These are phyloP conservation scores for Zootoca vivipara DNA, from an alignment of 2,113 vertebrate species.

Conservation along the genomic window DNA sequence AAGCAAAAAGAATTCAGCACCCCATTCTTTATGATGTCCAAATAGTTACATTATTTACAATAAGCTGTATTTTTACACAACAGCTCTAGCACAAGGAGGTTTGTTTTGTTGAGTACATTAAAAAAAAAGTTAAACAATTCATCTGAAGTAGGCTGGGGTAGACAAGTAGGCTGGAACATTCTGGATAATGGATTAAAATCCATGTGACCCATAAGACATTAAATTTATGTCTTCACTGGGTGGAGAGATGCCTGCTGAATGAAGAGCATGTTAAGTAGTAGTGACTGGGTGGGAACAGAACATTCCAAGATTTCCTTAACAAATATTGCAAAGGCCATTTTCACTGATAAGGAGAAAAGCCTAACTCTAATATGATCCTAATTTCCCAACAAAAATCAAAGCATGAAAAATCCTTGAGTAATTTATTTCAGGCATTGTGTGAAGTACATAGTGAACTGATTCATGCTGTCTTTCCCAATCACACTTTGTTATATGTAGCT, in stretches of 20 bases:
- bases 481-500: constrained; percentile 6
- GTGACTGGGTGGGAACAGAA: not conserved
- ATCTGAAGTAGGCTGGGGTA: constrained; percentile 59
- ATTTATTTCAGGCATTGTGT: constrained; percentile 15
- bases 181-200: constrained; percentile 24
- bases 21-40: constrained; percentile 3
- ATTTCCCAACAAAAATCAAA: constrained; percentile 19
- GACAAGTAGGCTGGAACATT: constrained; percentile 48
- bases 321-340: not conserved
- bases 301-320: constrained; percentile 23
- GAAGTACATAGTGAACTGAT: constrained; percentile 3
- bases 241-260: not conserved
- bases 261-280: constrained; percentile 1
- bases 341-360: not conserved
- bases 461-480: not conserved
- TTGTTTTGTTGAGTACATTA: constrained; percentile 66
- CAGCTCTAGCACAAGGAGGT: constrained; percentile 65
- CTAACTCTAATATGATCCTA: constrained; percentile 14
- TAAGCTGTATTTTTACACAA: constrained; percentile 57
- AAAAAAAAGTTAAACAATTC: constrained; percentile 56
- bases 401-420: not conserved
- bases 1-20: not conserved
- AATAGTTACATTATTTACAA: constrained; percentile 41
- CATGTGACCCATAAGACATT: not conserved
- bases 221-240: not conserved